Base-by-base conservation (phyloP, 1,140 invertebrate species). In the Rhyzopertha dominica region DNA sequence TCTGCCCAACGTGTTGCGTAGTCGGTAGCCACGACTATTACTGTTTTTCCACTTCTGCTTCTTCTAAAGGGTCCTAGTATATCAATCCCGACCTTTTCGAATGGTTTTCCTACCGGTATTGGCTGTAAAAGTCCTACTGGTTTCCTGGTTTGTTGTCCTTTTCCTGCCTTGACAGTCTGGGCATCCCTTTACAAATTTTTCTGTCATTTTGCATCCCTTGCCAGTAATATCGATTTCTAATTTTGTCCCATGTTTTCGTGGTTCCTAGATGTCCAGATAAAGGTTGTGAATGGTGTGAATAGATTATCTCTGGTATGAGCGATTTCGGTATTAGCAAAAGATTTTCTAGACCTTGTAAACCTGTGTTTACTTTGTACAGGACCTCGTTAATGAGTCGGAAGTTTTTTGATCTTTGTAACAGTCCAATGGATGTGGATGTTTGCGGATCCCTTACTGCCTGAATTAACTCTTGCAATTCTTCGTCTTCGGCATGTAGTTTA, bases 1-100 rank as follows among this genome's bases (percentile, higher is more conserved):
- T 55, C 47, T 12, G 34, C 55, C 48, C 46, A 59, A 9, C 54
- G 13, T 8, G 57, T 59, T 9, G 51, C 52, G 26, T 59, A 59
- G 42, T 55, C 49, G 10, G 53, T 57, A 10, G 47, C 57, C 3
- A 59, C 57, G 1, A 53, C 39, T n/a, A 57, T 54, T 12, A 54
- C 25, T n/a, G 51, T 54, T 34, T 56, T 54, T 13, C 47, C 46
- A 9, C 35, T 30, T 31, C 24, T 38, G 23, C 42, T 47, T 43
- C 22, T 46, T 17, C 32, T 26, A 25, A 58, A 58, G 22, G 56
- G 56, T n/a, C 51, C 56, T 25, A 58, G 14, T 9, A 58, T 14
- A 26, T 58, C 56, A 3, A 58, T 56, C 4, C 42, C 56, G 8
- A 54, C 28, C 18, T 25, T 25, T 7, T 51, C 46, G 23, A 53